A percentile compares a stretch with the other conserved stretches of the same genome.
Evolutionary conservation across 2,888 invertebrate genomes (phyloP).

Genomic region (Molorchus minor): DNA sequence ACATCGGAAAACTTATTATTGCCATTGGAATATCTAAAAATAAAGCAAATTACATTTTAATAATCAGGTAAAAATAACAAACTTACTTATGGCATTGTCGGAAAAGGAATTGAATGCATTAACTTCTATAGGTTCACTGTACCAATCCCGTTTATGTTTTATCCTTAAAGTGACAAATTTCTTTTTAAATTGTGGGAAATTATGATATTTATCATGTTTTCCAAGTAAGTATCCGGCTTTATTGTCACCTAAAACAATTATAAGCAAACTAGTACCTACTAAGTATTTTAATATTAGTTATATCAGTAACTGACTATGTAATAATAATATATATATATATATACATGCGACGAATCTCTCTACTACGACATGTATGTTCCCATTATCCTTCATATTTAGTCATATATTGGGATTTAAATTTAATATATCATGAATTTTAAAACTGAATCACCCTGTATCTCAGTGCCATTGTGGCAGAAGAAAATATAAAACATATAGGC

Average conservation of each 20-base stretch:
- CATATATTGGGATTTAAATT: too few relatives aligned
- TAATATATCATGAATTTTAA: too few relatives aligned
- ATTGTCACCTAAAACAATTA: constrained; percentile 65
- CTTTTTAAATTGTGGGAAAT: constrained; percentile 65
- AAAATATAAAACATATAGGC: too few relatives aligned
- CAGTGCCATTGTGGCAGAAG: too few relatives aligned
- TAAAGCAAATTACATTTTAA: constrained; percentile 4
- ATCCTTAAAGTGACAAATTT: constrained; percentile 67
- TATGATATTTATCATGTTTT: constrained; percentile 75
- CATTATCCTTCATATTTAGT: too few relatives aligned
- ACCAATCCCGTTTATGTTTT: constrained; percentile 73
- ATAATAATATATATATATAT: too few relatives aligned
- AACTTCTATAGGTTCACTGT: constrained; percentile 79
- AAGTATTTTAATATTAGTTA: too few relatives aligned
- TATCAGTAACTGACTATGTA: too few relatives aligned
- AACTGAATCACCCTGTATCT: too few relatives aligned
- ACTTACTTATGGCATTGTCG: constrained; percentile 82
- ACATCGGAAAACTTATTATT: constrained; percentile 85
- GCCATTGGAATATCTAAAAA: constrained; percentile 81
- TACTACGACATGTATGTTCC: too few relatives aligned
- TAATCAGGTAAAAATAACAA: background rate
- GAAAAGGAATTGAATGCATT: constrained; percentile 84
- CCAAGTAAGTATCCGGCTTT: constrained; percentile 69
- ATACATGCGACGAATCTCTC: too few relatives aligned
- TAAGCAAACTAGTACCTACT: too few relatives aligned